Conservation (phyloP, 2,113 vertebrate species). For the Kryptolebias marmoratus region DNA sequence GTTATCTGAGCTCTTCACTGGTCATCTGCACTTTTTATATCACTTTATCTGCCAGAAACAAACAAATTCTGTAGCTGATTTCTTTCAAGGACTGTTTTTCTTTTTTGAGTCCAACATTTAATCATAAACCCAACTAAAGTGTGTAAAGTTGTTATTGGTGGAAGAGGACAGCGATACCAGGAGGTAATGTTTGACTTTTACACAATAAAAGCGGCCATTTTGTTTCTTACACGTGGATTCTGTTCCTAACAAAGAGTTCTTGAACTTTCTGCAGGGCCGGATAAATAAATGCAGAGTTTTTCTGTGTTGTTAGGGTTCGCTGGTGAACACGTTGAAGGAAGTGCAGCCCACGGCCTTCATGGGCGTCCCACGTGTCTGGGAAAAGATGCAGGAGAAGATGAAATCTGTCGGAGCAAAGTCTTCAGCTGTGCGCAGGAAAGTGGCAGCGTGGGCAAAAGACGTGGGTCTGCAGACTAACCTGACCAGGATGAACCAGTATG, state of each 20-base stretch:
- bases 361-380: conserved; percentile 95
- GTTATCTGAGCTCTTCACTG: background rate
- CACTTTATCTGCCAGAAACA: background rate
- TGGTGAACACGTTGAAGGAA: conserved; percentile 87
- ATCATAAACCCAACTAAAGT: too few relatives aligned
- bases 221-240: background rate
- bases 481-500: conserved; percentile 85
- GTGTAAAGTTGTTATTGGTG: too few relatives aligned
- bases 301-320: conserved; percentile 81
- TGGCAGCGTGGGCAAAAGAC: conserved; percentile 88
- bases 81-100: background rate
- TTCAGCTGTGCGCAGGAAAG: conserved; percentile 80
- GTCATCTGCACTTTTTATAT: too few relatives aligned
- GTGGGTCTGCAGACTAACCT: conserved; percentile 87
- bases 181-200: background rate
- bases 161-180: background rate
- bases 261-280: background rate
- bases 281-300: background rate
- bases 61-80: background rate
- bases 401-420: conserved; percentile 82
- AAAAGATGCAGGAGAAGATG: conserved; percentile 95
- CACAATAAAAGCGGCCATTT: background rate
- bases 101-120: background rate
- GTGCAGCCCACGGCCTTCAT: conserved; percentile 89
- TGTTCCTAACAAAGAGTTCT: background rate